These are phyloP conservation scores for Alentia gelatinosa DNA, from an alignment of 2,888 invertebrate genomes.

Conservation along the genomic window DNA sequence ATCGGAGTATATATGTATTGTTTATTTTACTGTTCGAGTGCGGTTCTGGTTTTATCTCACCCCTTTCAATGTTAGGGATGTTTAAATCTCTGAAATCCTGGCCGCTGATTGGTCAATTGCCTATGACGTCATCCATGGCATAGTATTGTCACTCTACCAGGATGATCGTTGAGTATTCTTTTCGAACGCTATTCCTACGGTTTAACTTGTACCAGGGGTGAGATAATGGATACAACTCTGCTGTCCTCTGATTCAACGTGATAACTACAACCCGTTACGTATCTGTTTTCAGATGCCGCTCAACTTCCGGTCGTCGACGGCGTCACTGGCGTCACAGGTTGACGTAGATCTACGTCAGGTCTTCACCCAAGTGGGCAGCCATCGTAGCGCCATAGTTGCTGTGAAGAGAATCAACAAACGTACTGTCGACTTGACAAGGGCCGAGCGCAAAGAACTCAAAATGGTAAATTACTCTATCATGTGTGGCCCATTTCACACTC, in stretches of 20 bases:
- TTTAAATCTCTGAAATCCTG: too few species aligned
- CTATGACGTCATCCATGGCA: too few species aligned
- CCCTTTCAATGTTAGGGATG: too few species aligned
- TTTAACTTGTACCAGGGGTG: too few species aligned
- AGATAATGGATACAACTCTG: not conserved
- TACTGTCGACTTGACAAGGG: conserved; percentile 92
- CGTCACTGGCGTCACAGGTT: conserved; percentile 94
- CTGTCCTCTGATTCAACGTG: not conserved
- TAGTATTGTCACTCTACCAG: too few species aligned
- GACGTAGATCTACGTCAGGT: conserved; percentile 94
- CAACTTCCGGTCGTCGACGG: conserved; percentile 88
- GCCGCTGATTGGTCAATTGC: too few species aligned
- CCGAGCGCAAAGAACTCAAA: conserved; percentile 95
- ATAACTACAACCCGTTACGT: not conserved
- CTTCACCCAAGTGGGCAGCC: conserved; percentile 94
- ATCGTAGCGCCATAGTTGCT: conserved; percentile 92
- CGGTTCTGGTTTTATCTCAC: too few species aligned
- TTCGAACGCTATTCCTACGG: too few species aligned
- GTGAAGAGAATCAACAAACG: conserved; percentile 92
- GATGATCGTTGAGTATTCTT: too few species aligned
- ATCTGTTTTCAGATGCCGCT: not conserved
- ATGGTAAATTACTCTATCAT: conserved; percentile 83
- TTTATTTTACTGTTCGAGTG: not conserved
- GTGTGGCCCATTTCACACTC: too few species aligned
- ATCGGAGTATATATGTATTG: not conserved